Conservation (phyloP, 2,888 invertebrate species). For the Xestobium rufovillosum region DNA sequence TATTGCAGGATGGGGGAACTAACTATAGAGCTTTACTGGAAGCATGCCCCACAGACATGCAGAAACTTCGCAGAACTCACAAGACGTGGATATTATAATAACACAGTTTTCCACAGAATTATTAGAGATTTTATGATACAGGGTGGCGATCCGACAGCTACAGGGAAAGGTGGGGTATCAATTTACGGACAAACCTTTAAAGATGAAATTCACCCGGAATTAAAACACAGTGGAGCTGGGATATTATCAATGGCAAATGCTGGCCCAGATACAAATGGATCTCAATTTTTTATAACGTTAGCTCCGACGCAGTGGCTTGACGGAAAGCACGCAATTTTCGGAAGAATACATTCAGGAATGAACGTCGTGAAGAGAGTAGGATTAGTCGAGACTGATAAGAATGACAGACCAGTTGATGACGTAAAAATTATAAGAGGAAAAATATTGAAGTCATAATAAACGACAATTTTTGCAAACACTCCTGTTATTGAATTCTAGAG, state of each 20-base stretch:
- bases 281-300: slow-evolving; percentile 96
- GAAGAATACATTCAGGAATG: slow-evolving; percentile 82
- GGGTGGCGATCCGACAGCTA: slow-evolving; percentile 93
- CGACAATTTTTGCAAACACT: slow-evolving; percentile 3
- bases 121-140: slow-evolving; percentile 92
- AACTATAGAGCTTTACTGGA: slow-evolving; percentile 93
- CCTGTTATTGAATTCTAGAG: too few relatives aligned
- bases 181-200: slow-evolving; percentile 94
- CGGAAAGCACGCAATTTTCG: slow-evolving; percentile 96
- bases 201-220: slow-evolving; percentile 89
- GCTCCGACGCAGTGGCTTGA: slow-evolving; percentile 98
- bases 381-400: slow-evolving; percentile 86
- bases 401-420: slow-evolving; percentile 85
- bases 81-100: slow-evolving; percentile 91
- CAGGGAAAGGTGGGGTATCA: slow-evolving; percentile 84
- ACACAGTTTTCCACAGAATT: slow-evolving; percentile 92
- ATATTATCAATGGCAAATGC: slow-evolving; percentile 97
- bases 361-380: slow-evolving; percentile 87
- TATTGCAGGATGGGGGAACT: slow-evolving; percentile 83
- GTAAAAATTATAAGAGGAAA: slow-evolving; percentile 65
- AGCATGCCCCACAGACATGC: slow-evolving; percentile 95
- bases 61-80: slow-evolving; percentile 94
- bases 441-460: slow-evolving; percentile 40
- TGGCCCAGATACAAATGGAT: slow-evolving; percentile 93
- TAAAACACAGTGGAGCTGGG: slow-evolving; percentile 92